Base-by-base conservation (phyloP, 2,113 vertebrate species). In the Rhinoderma darwinii region DNA sequence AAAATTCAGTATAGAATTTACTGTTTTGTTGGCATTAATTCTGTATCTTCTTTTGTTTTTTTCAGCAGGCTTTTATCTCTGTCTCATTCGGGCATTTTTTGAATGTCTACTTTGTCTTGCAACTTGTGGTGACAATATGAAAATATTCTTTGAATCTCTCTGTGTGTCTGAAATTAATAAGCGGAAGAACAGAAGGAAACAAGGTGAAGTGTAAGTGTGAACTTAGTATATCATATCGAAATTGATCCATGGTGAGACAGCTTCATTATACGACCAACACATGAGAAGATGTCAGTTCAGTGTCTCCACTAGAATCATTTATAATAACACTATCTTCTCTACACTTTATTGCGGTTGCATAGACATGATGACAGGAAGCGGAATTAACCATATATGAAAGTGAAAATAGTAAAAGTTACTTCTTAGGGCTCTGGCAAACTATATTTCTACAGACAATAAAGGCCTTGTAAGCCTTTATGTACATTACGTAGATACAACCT, bases 161-260 rank as follows among this genome's bases (percentile, higher is more conserved):
- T 73, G 32, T 73, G 68, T 56, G 66, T 20, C 15, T 73, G 22
- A 84, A 73, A 84, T 37, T 84, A 84, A 84, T 73, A 73, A 84
- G 82, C 32, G 18, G 18, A n/a, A 25, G 44, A 73, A 84, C 20
- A 54, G 35, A 66, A 66, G 39, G n/a, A 82, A 66, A 18, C 30
- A 54, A 35, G 72, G 12, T n/a, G 44, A 73, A 25, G 18, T 47
- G 4, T 18, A 68, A 68, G 63, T 68, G 47, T 83, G 18, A 50
- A 47, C 63, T 39, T 30, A 72, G 44, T 37, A 47, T 30, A 50
- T 72, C 32, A 51, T 27, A 83, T 20, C 17, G 17, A 39, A 54
- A 39, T 22, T 37, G 44, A 43, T 47, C 15, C 30, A 17, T 54
- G 68, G 37, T 73, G 66, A 73, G 82, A 84, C 30, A 54, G 35